Percentiles rank a stretch among this genome's conserved stretches.
phyloP scores from a whole-genome alignment of 2,888 invertebrate species.

The Callimorpha dominula region DNA sequence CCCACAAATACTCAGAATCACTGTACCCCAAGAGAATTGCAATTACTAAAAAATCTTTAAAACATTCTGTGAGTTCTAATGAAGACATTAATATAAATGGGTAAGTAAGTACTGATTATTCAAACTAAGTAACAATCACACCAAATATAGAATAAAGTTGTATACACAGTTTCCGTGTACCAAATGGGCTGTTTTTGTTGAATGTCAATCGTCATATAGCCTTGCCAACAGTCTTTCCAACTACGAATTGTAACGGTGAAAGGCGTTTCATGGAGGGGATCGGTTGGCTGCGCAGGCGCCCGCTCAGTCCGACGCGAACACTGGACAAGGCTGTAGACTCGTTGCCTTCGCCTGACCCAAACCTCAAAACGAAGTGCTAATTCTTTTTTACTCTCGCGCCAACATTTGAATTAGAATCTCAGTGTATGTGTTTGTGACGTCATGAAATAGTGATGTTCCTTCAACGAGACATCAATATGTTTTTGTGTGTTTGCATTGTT shows the following conservation, averaged over 20 bases:
- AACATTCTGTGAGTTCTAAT: background rate
- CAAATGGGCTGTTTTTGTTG: slow-evolving; percentile 76
- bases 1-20: background rate
- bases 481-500: slow-evolving; percentile 75
- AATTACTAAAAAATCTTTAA: background rate
- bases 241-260: slow-evolving; percentile 80
- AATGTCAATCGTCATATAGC: slow-evolving; percentile 84
- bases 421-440: slow-evolving; percentile 61
- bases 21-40: background rate
- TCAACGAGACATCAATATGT: slow-evolving; percentile 74
- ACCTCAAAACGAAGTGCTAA: slow-evolving; percentile 52
- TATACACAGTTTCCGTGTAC: slow-evolving; percentile 76
- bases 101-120: slow-evolving; percentile 7
- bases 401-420: slow-evolving; percentile 54
- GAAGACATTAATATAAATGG: slow-evolving; percentile 8
- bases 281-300: slow-evolving; percentile 51
- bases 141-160: slow-evolving; percentile 47
- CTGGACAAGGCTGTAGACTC: slow-evolving; percentile 43
- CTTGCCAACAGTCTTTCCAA: slow-evolving; percentile 82
- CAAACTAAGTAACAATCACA: slow-evolving; percentile 31
- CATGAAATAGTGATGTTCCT: slow-evolving; percentile 73
- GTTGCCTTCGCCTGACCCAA: slow-evolving; percentile 32
- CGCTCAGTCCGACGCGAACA: slow-evolving; percentile 65
- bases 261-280: slow-evolving; percentile 70
- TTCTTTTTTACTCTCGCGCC: slow-evolving; percentile 73